These are phyloP conservation scores for Lacanobia wlatinum DNA, from an alignment of 2,888 invertebrate genomes.

Conservation along the genomic window DNA sequence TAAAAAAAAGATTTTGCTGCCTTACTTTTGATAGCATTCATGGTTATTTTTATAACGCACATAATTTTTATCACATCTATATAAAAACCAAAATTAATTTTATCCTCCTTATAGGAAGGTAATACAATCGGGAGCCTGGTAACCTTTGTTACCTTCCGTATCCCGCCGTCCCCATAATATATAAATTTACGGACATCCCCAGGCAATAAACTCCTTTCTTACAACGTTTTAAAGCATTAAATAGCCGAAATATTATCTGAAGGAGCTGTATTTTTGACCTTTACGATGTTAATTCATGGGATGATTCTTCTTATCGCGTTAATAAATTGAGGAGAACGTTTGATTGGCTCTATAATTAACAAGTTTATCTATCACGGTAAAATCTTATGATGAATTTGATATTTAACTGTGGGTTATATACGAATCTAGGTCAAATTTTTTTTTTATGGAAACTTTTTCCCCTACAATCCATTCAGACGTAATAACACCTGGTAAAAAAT, in stretches of 20 bases:
- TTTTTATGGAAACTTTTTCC: no score
- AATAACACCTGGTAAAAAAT: no score
- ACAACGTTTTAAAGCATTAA: conserved; percentile 55
- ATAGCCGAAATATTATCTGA: conserved; percentile 55
- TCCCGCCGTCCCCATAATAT: conserved; percentile 46
- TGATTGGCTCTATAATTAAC: conserved; percentile 46
- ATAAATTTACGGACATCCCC: conserved; percentile 61
- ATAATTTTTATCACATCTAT: background rate
- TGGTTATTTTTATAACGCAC: background rate
- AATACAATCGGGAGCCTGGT: conserved; percentile 33
- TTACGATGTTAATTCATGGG: conserved; percentile 55
- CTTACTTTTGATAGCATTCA: no score
- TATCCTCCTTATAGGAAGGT: conserved; percentile 12
- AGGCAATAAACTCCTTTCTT: conserved; percentile 66
- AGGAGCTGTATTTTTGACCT: conserved; percentile 57
- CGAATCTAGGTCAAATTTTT: no score
- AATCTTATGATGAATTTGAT: conserved; percentile 27
- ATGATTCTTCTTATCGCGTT: conserved; percentile 56
- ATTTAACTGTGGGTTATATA: conserved; percentile 9
- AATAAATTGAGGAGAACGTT: conserved; percentile 34
- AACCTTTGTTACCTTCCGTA: conserved; percentile 47
- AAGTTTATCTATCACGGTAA: conserved; percentile 21
- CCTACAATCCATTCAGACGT: no score
- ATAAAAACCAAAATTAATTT: conserved; percentile 26
- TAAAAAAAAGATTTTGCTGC: background rate